Conservation (phyloP, 2,113 vertebrate species). For the Poeciliopsis turrubarensis region DNA sequence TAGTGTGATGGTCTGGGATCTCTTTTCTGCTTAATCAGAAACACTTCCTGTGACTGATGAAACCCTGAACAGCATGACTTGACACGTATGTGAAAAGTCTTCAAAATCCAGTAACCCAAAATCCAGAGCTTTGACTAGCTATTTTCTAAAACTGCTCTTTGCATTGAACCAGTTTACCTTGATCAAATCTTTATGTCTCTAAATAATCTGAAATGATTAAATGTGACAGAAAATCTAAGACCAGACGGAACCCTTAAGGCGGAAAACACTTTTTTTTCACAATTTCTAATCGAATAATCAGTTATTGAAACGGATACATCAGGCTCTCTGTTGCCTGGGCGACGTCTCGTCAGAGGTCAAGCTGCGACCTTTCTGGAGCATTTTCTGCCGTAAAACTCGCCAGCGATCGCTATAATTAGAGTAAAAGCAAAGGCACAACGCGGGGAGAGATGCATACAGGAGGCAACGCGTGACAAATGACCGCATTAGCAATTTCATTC, state of each 20-base stretch:
- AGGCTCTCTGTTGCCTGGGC: slow-evolving; percentile 20
- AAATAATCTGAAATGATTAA: background rate
- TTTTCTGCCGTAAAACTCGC: slow-evolving; percentile 50
- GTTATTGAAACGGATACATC: slow-evolving; percentile 15
- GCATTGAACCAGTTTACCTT: background rate
- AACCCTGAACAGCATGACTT: too few species aligned
- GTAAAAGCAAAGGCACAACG: slow-evolving; percentile 64
- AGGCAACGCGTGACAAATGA: slow-evolving; percentile 65
- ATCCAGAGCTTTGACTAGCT: too few species aligned
- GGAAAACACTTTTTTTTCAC: background rate
- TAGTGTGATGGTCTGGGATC: too few species aligned
- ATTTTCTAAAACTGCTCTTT: too few species aligned
- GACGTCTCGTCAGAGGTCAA: slow-evolving; percentile 31
- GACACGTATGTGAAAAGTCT: too few species aligned
- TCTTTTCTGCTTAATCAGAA: too few species aligned
- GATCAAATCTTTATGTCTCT: background rate
- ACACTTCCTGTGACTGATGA: too few species aligned
- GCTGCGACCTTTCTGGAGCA: slow-evolving; percentile 26
- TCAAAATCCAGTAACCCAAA: too few species aligned
- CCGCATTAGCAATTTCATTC: slow-evolving; percentile 70
- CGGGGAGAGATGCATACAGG: slow-evolving; percentile 60
- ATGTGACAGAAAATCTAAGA: background rate
- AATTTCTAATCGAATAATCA: slow-evolving; percentile 4
- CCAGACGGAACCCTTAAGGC: background rate
- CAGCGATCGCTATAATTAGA: slow-evolving; percentile 59